Evolutionary conservation across 2,888 invertebrate genomes (phyloP), one percentile per base, ranked within the genome.

Genomic region (Tenthredo scrophulariae): DNA sequence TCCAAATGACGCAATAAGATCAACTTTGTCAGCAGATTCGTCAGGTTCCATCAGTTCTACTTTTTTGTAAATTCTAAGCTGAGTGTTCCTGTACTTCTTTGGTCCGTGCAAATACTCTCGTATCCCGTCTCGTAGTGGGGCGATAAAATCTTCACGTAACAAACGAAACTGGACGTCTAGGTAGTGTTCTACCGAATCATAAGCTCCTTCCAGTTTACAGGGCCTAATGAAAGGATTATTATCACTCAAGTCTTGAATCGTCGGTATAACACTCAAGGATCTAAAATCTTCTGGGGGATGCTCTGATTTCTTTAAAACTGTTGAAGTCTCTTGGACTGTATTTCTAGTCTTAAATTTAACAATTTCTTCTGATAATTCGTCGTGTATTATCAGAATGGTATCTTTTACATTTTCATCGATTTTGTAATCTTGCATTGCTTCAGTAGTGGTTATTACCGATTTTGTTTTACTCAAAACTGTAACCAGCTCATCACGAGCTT

Each of bases 121-220:
- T 91, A 97, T 94, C 86, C 96, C 97, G 89, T 96, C 95, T 54
- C 97, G 93, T 33, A 98, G 91, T 0, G 98, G 97, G 33, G 95
- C 94, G 50, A 97, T 94, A 90, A 97, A 97, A 92, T 98, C 98
- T 93, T 98, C 97, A 46, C 97, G 94, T 79, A 98, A 91, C 54
- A 98, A 93, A 58, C 96, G 95, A 90, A 97, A 97, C 88, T 97
- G 97, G 18, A 96, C 94, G 88, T 97, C 96, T 29, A 98, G 93
- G 91, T 98, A 98, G 89, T 97, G 96, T 74, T 96, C 94, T 0
- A 96, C 94, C 89, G 94, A 94, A 0, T 94, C 90, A 91, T 97
- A 97, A 0, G 94, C 94, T 22, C 96, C 97, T 67, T 95, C 92
- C 0, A 95, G 91, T 84, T 96, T 95, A 90, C 96, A 96, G 0